Conservation (phyloP, 2,113 vertebrate species). For the Hyaena hyaena region DNA sequence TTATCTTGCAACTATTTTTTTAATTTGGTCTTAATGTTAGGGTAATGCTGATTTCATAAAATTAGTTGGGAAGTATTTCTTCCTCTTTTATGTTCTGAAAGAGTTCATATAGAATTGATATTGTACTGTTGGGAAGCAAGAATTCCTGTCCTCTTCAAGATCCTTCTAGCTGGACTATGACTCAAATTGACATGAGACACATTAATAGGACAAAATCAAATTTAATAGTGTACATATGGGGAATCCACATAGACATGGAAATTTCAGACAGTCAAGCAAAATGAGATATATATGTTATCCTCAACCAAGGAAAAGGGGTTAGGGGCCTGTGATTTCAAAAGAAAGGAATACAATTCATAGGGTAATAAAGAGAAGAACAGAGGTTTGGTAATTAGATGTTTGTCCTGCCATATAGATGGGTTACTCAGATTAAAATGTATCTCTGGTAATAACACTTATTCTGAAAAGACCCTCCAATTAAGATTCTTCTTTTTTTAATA, state of each 20-base stretch:
- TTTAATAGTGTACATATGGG: neutral
- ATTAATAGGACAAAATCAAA: neutral
- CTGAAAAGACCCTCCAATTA: neutral
- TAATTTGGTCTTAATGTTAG: neutral
- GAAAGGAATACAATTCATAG: neutral
- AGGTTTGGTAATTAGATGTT: neutral
- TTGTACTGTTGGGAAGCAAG: neutral
- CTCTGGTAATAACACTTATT: neutral
- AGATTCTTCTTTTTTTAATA: neutral
- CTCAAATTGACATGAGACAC: neutral
- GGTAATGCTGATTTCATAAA: neutral
- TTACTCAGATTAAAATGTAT: neutral
- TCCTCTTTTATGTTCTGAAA: conserved; percentile 6
- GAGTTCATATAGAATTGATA: neutral
- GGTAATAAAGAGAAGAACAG: neutral
- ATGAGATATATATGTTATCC: neutral
- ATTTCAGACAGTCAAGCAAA: neutral
- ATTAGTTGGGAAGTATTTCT: neutral
- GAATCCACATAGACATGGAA: neutral
- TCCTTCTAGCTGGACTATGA: neutral
- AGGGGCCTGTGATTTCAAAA: neutral
- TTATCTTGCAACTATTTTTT: neutral
- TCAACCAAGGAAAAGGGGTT: neutral
- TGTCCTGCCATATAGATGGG: neutral
- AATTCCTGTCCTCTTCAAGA: neutral